Conservation (phyloP, 2,113 vertebrate genomes). For the Sylvilagus bachmani region DNA sequence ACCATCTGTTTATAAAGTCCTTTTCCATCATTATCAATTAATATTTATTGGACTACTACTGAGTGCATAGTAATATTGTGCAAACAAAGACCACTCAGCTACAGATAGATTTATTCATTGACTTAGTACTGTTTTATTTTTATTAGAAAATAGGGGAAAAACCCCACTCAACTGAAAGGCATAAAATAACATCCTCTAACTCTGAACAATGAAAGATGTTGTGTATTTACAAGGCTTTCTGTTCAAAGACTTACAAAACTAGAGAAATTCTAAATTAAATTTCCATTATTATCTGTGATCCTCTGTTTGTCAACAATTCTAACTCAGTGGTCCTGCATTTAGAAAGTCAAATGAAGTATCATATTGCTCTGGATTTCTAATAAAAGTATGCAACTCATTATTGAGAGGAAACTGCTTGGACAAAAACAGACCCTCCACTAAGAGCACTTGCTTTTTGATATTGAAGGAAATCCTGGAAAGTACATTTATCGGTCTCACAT, state of each 20-base stretch:
- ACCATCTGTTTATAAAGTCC: conserved; percentile 77
- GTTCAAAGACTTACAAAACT: conserved; percentile 64
- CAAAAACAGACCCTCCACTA: conserved; percentile 75
- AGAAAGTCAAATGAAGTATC: conserved; percentile 76
- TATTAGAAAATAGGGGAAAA: conserved; percentile 73
- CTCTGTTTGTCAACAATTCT: conserved; percentile 75
- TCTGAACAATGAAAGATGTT: conserved; percentile 67
- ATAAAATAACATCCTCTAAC: conserved; percentile 65
- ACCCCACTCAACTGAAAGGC: background rate
- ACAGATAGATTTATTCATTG: conserved; percentile 69
- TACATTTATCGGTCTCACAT: conserved; percentile 76
- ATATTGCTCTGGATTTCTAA: conserved; percentile 68
- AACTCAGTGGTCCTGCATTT: conserved; percentile 48
- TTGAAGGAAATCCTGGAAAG: conserved; percentile 84
- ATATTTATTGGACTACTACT: conserved; percentile 81
- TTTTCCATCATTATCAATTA: conserved; percentile 80
- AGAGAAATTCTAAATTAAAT: conserved; percentile 71
- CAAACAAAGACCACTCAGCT: conserved; percentile 72
- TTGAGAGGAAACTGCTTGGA: conserved; percentile 55
- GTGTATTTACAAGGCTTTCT: conserved; percentile 67
- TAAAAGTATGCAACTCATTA: conserved; percentile 51
- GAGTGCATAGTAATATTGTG: conserved; percentile 77
- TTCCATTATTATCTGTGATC: conserved; percentile 69
- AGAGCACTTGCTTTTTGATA: conserved; percentile 73
- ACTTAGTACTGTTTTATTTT: conserved; percentile 76